A percentile compares a stretch with the other conserved stretches of the same genome.
Conservation (phyloP, 1,140 invertebrate species). For the Tetramorium alpestre region DNA sequence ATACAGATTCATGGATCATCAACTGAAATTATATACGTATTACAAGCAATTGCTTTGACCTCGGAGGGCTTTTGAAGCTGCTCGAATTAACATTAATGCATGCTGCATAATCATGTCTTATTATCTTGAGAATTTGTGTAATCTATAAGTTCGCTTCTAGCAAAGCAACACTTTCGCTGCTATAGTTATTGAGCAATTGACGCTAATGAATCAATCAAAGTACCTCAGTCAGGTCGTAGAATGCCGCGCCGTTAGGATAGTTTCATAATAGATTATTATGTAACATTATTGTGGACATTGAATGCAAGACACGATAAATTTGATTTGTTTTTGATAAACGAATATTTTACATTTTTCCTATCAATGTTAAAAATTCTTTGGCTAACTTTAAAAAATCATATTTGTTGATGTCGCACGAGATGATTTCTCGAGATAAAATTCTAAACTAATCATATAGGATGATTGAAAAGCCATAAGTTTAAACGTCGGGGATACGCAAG, state of each 20-base stretch:
- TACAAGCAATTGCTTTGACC: constrained; percentile 67
- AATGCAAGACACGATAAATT: not conserved
- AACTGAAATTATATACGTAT: constrained; percentile 20
- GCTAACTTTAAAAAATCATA: not conserved
- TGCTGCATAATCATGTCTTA: constrained; percentile 73
- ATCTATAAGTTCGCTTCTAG: constrained; percentile 75
- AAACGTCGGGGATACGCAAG: not conserved
- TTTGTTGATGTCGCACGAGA: not conserved
- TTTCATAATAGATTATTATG: constrained; percentile 23
- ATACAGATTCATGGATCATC: constrained; percentile 38
- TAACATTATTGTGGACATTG: not conserved
- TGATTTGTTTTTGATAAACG: not conserved
- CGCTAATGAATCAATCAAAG: constrained; percentile 79
- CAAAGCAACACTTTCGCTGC: constrained; percentile 74
- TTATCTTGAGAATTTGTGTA: constrained; percentile 72
- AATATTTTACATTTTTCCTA: not conserved
- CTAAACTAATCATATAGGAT: not conserved
- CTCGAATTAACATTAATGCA: constrained; percentile 76
- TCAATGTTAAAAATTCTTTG: not conserved
- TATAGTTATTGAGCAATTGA: constrained; percentile 78
- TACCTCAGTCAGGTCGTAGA: constrained; percentile 65
- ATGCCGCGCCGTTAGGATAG: constrained; percentile 57
- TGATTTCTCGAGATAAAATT: not conserved
- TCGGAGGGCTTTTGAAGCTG: constrained; percentile 56
- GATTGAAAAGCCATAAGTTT: constrained; percentile 1